Conservation (phyloP, 2,888 invertebrate genomes). For the Platerodrilus igneus region DNA sequence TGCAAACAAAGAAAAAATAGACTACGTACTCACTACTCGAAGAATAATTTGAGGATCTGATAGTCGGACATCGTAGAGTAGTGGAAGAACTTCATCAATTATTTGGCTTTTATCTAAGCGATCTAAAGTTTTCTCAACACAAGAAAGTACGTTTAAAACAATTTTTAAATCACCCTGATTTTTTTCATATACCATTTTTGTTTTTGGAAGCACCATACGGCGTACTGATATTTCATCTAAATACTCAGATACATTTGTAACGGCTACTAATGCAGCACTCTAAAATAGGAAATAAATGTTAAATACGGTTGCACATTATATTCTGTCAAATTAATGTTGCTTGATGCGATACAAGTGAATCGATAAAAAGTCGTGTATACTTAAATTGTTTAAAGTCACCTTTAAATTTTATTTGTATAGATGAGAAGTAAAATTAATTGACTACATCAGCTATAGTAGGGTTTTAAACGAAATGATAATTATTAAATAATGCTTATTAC, state of each 20-base stretch:
- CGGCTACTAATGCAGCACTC: slow-evolving; percentile 85
- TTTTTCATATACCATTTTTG: slow-evolving; percentile 74
- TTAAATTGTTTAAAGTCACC: no score
- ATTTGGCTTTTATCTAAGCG: slow-evolving; percentile 83
- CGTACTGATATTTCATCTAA: slow-evolving; percentile 78
- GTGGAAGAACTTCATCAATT: slow-evolving; percentile 84
- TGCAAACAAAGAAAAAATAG: no score
- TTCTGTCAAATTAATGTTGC: no score
- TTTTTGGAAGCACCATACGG: slow-evolving; percentile 75
- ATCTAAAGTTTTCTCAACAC: slow-evolving; percentile 75
- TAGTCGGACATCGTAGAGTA: slow-evolving; percentile 79
- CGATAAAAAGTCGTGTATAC: no score
- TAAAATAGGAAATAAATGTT: slow-evolving; percentile 48
- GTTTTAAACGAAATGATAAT: no score
- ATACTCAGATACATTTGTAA: slow-evolving; percentile 78
- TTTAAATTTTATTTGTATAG: no score
- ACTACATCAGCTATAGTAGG: no score
- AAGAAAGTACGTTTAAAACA: slow-evolving; percentile 71
- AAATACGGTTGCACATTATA: no score
- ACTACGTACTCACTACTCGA: slow-evolving; percentile 89
- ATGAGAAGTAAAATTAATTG: no score
- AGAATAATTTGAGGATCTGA: slow-evolving; percentile 85
- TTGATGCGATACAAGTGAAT: no score
- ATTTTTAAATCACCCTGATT: slow-evolving; percentile 76
- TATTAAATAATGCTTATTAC: no score